Conservation (phyloP, 2,113 vertebrate species). For the Ahaetulla prasina region DNA sequence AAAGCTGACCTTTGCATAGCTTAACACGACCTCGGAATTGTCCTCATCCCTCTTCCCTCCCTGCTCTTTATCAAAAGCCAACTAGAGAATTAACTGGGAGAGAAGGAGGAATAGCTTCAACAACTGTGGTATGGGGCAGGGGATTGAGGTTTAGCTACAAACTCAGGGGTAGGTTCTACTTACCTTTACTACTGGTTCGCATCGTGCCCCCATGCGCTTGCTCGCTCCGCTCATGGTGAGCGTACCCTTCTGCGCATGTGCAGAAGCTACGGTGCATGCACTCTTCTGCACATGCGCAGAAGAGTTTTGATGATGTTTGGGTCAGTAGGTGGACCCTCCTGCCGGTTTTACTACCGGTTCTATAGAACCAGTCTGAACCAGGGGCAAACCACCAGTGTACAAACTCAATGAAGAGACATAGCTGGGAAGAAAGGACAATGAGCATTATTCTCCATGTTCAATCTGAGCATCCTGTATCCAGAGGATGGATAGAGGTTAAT, state of each 20-base stretch:
- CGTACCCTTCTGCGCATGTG: too few relatives aligned
- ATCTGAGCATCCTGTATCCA: not conserved
- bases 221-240: too few relatives aligned
- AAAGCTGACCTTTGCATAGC: conserved; percentile 3
- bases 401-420: not conserved
- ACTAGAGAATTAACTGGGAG: not conserved
- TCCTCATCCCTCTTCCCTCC: not conserved
- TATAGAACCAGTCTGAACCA: too few relatives aligned
- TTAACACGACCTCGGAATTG: not conserved
- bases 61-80: conserved; percentile 4
- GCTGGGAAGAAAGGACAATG: not conserved
- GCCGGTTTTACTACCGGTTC: too few relatives aligned
- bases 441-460: not conserved
- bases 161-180: too few relatives aligned
- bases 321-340: too few relatives aligned
- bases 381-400: too few relatives aligned
- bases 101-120: not conserved
- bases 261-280: too few relatives aligned
- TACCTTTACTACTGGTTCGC: too few relatives aligned
- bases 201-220: too few relatives aligned
- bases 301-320: too few relatives aligned
- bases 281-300: too few relatives aligned
- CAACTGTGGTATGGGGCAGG: not conserved
- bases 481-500: not conserved
- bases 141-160: not conserved